Conservation (phyloP, 2,888 invertebrate genomes). For the Leucania comma region DNA sequence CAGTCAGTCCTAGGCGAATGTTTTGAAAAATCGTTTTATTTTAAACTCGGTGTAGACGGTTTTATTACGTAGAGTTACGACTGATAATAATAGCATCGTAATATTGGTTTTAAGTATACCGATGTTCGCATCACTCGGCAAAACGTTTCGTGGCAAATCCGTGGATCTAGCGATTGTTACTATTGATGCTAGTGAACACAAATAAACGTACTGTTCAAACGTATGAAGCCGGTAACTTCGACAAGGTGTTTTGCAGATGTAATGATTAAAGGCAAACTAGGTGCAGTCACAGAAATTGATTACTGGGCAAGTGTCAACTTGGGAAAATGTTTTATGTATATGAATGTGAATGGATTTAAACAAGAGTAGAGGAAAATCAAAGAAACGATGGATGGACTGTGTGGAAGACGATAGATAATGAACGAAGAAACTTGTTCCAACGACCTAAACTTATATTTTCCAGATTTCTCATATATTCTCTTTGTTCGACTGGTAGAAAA, state of each 20-base stretch:
- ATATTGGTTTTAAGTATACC: slow-evolving; percentile 36
- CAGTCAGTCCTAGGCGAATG: slow-evolving; percentile 6
- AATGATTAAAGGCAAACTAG: not conserved
- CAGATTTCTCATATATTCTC: too few relatives aligned
- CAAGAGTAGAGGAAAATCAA: too few relatives aligned
- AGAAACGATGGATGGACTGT: too few relatives aligned
- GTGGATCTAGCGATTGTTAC: slow-evolving; percentile 2
- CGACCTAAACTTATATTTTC: too few relatives aligned
- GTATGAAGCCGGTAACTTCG: not conserved
- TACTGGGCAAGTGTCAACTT: not conserved
- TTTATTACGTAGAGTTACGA: slow-evolving; percentile 47
- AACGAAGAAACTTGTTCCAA: too few relatives aligned
- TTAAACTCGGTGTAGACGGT: slow-evolving; percentile 34
- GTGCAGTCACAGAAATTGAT: not conserved
- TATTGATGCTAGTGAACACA: not conserved
- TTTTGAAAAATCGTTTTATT: slow-evolving; percentile 39
- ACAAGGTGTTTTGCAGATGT: not conserved
- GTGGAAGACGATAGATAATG: too few relatives aligned
- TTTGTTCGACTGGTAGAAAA: too few relatives aligned
- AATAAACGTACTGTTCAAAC: not conserved
- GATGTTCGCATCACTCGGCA: slow-evolving; percentile 13
- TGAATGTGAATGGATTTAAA: too few relatives aligned
- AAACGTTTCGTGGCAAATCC: slow-evolving; percentile 6
- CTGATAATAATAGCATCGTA: slow-evolving; percentile 44
- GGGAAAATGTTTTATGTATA: too few relatives aligned